Evolutionary conservation across 2,888 invertebrate genomes (phyloP).

Genomic region (Neocrepidodera transversa): DNA sequence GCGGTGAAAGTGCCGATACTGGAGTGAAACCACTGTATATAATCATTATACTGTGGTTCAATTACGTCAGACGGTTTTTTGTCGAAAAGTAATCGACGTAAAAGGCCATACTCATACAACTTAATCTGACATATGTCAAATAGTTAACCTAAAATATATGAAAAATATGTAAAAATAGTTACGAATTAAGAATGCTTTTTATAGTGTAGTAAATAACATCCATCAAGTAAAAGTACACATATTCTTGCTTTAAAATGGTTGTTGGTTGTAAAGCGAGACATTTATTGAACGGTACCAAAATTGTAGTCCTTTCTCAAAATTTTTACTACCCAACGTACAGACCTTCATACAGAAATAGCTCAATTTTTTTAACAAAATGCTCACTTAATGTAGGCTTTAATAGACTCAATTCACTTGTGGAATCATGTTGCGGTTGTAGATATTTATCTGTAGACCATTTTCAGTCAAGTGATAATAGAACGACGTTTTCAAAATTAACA

Average conservation of each 20-base stretch:
- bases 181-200: slow-evolving; percentile 14
- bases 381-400: not conserved
- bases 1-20: too few species aligned
- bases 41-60: too few species aligned
- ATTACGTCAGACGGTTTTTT: too few species aligned
- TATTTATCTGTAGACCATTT: slow-evolving; percentile 47
- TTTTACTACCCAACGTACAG: slow-evolving; percentile 39
- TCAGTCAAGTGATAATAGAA: slow-evolving; percentile 45
- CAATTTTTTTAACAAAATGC: slow-evolving; percentile 12
- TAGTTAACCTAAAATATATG: slow-evolving; percentile 12
- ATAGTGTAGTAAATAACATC: slow-evolving; percentile 9
- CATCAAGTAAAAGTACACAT: not conserved
- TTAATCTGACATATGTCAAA: too few species aligned
- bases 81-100: too few species aligned
- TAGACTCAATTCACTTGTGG: slow-evolving; percentile 37
- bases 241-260: slow-evolving; percentile 47
- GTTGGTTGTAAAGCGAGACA: slow-evolving; percentile 49
- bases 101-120: too few species aligned
- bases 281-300: slow-evolving; percentile 48
- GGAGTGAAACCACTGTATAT: too few species aligned
- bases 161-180: slow-evolving; percentile 18
- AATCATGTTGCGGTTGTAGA: slow-evolving; percentile 44
- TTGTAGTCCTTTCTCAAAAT: slow-evolving; percentile 42
- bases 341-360: slow-evolving; percentile 16
- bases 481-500: slow-evolving; percentile 51